These are phyloP conservation scores for Torymus texanus DNA, from an alignment of 2,888 invertebrate species.

Conservation along the genomic window DNA sequence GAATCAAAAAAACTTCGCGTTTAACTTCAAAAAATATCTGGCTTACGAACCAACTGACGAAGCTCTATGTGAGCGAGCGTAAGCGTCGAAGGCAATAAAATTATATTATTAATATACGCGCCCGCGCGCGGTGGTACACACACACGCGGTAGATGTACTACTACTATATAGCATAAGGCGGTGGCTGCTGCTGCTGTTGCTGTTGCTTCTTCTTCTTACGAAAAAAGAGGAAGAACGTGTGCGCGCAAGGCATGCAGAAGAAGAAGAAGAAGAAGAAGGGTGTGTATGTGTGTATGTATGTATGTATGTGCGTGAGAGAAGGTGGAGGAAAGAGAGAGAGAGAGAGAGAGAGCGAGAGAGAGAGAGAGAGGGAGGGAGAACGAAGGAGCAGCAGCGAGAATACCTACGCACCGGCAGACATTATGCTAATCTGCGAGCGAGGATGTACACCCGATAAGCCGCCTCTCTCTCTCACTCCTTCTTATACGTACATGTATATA, in stretches of 20 bases:
- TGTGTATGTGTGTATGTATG: not conserved
- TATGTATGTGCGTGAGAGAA: not conserved
- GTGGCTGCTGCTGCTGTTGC: no score
- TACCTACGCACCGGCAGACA: conserved; percentile 72
- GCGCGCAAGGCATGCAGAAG: not conserved
- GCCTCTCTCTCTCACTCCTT: conserved; percentile 47
- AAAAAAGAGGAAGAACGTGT: not conserved
- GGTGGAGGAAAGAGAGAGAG: not conserved
- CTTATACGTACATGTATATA: conserved; percentile 27
- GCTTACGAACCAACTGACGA: no score
- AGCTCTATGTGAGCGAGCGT: no score
- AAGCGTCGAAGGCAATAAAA: no score
- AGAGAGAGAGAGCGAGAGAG: conserved; percentile 16
- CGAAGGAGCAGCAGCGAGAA: conserved; percentile 53
- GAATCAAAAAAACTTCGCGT: no score
- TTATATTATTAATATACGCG: no score
- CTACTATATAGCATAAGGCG: no score
- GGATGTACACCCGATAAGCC: conserved; percentile 74
- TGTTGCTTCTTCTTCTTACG: no score
- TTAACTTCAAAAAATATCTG: no score
- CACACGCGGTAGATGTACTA: no score
- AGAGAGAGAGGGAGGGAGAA: conserved; percentile 16
- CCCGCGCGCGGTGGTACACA: no score
- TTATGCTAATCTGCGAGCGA: conserved; percentile 74
- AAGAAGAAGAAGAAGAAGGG: not conserved